Base-by-base conservation (phyloP, 1,140 invertebrate species). In the Heliconius eleuchia region DNA sequence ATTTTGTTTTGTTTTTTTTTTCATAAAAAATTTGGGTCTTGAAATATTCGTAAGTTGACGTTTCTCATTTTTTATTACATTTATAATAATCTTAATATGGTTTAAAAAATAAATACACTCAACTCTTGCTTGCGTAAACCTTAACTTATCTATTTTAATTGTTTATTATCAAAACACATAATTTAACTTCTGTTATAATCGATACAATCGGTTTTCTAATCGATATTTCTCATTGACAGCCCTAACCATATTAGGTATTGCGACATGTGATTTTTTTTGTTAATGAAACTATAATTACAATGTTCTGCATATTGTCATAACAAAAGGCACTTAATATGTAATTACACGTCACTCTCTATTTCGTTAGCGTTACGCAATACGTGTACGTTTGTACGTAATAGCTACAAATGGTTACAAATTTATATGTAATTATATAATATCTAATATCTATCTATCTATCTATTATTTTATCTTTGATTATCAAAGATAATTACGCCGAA, bases 261-360 rank as follows among this genome's bases (percentile, higher is more conserved):
- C 83, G 57, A 84, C 80, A 84, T 78, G 75, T 79, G 77, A 55
- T 84, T 85, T 52, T 84, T 52, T 84, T 84, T 79, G 78, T 82
- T 83, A 82, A 81, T 84, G 83, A 85, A 84, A 83, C 83, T 82
- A 80, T 87, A 84, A 87, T 84, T 83, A 87, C 82, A 86, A 77
- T 80, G 76, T 83, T 81, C 76, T 66, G 73, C 66, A 80, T 86
- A 85, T 87, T 84, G 85, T 85, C 85, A 83, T 84, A 89, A 90
- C 88, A 88, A 88, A 86, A 82, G 85, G 77, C 81, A 83, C 82
- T 87, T 88, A 85, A 85, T 83, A 82, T 85, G 82, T 87, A 86
- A 88, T 89, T 88, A 85, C 77, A 86, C 76, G 81, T 82, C 82
- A 87, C 86, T 89, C 84, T 87, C 86, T 80, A 81, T 83, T 84